Evolutionary conservation across 2,888 invertebrate genomes (phyloP), one percentile per base, ranked within the genome.

Genomic region (Andricus quercusramuli): DNA sequence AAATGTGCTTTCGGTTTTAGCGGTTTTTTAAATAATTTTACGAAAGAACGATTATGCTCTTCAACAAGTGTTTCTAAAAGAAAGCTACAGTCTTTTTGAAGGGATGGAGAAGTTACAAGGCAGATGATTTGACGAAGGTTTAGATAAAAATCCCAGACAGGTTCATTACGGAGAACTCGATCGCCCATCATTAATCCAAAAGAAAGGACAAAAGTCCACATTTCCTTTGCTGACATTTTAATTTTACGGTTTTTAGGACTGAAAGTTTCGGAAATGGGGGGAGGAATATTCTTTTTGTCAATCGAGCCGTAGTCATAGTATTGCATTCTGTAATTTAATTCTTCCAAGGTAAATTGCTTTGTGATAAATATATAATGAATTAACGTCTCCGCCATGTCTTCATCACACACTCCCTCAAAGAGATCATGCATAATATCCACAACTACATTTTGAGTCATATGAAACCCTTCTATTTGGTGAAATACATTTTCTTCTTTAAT

Each of bases 1-100:
- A 83, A n/a, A 68, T 83, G 82, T 29, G 51, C 66, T 80, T 82
- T 84, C 11, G 76, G 78, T 82, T 78, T 80, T 47, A 82, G 67
- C 37, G 25, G 8, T 77, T 68, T 67, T n/a, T 82, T 77, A 20
- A 83, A 80, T 22, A 79, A 51, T 15, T n/a, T 62, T 15, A 66
- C 37, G n/a, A 77, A 77, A 15, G 82, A 44, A 22, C 11, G 15
- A 59, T 82, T 79, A 51, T 83, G 80, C 79, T 83, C 80, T 82
- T 78, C 76, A 25, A 82, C 79, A 32, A 81, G 70, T 22, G 66
- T 66, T n/a, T 74, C 41, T 64, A 84, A 81, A 3, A 81, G 44
- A 22, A 44, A 44, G 59, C 29, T 41, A 64, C 59, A 66, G 20
- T 79, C 77, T 79, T 65, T 79, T 76, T n/a, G n/a, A n/a, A n/a